Evolutionary conservation across 1,140 invertebrate genomes (phyloP), one percentile per base, ranked within the genome.

Genomic region (Tetragonula clypearis): DNA sequence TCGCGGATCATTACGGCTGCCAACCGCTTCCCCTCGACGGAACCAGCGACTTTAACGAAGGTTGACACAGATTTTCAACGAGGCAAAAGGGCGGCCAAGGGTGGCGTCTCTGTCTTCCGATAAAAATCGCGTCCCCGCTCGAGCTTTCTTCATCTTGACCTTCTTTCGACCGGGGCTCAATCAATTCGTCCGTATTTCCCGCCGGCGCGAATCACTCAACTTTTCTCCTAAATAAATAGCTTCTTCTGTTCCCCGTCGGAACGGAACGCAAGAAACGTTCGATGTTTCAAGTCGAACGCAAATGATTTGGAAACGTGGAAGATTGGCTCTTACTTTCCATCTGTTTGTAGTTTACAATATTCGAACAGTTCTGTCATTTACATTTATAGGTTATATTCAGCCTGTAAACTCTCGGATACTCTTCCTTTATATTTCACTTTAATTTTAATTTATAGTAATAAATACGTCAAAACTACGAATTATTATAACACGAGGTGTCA

Each of bases 31-130:
- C 60, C 55, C 5, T 15, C 72, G 41, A 14, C 23, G 26, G 26
- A 69, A 86, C 41, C 77, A 60, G 14, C 72, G 80, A 26, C 68
- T 77, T 87, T 89, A 89, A 86, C 72, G 78, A 89, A 84, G 55
- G 65, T 79, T 89, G 88, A 90, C 79, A 89, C 74, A 85, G 79
- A 86, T 88, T 90, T 75, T 88, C 60, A 78, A 88, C 79, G 71
- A 89, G 65, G 56, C 60, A 62, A 81, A 49, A 71, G 79, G 68
- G 41, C 65, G 58, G 58, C 77, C 58, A 66, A 69, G 80, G 60
- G 49, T 80, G 60, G 49, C 77, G 74, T 86, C 84, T 83, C 82
- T 86, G 79, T 88, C 86, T 88, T 30, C 75, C 76, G 72, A 86
- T 88, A 78, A 83, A 90, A 87, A 83, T 84, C 73, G 56, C 74